phyloP scores from a whole-genome alignment of 2,888 invertebrate genomes.

The Strigamia transsilvanica region DNA sequence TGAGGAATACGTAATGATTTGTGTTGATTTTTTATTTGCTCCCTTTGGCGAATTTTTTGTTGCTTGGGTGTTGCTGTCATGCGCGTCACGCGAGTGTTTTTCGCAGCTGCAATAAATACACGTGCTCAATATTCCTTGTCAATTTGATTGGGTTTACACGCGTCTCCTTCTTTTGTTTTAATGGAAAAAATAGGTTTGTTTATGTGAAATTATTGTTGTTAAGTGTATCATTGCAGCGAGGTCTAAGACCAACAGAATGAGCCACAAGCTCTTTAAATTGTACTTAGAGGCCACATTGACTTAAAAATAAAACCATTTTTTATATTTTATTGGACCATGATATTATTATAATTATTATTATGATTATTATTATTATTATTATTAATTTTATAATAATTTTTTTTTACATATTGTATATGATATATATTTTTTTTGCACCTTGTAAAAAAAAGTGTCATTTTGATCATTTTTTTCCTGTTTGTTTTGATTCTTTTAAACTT shows the following conservation, averaged over 20 bases:
- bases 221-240: constrained; percentile 38
- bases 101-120: constrained; percentile 49
- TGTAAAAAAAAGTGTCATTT: constrained; percentile 46
- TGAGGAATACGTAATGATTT: constrained; percentile 45
- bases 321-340: constrained; percentile 48
- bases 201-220: constrained; percentile 26
- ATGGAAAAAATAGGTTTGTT: constrained; percentile 7
- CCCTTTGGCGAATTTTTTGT: constrained; percentile 48
- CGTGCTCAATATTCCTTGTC: constrained; percentile 45
- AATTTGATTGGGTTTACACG: constrained; percentile 36
- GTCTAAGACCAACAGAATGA: constrained; percentile 27
- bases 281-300: constrained; percentile 48
- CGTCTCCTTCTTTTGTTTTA: constrained; percentile 14
- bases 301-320: constrained; percentile 34
- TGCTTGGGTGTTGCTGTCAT: constrained; percentile 49
- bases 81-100: constrained; percentile 49
- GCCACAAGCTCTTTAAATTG: constrained; percentile 44
- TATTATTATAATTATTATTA: constrained; percentile 32
- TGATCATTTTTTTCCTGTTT: neutral
- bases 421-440: constrained; percentile 46
- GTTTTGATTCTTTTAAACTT: neutral
- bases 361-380: constrained; percentile 25
- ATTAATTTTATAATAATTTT: constrained; percentile 42
- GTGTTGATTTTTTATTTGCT: constrained; percentile 42
- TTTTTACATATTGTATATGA: constrained; percentile 32